Evolutionary conservation across 2,888 invertebrate species (phyloP), one percentile per base, ranked within the genome.

Genomic region (Scaptomyza cyrtandrae): DNA sequence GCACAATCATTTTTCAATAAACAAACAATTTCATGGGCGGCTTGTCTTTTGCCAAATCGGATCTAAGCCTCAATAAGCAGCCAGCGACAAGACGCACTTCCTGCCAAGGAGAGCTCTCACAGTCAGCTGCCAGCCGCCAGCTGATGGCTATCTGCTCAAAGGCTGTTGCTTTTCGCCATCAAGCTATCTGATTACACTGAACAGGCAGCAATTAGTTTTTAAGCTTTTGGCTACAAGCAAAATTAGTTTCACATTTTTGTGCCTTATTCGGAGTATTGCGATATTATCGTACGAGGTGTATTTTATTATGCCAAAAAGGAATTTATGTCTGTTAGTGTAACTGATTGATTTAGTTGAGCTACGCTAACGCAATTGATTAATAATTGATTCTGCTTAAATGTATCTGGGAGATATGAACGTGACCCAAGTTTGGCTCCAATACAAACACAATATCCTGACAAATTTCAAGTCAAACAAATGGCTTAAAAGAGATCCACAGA

Each of bases 21-120:
- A 88, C 86, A 86, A 86, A 88, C 86, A 86, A 86, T 86, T 86
- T 86, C 88, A 86, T 86, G 86, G 83, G 72, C 86, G 74, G 83
- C 84, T 88, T 85, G 88, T 80, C 88, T 82, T 75, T 75, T 72
- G 80, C 72, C 78, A 88, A 86, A 88, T 88, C 88, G 85, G 88
- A 86, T 84, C 88, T 86, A 86, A 86, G 88, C 88, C 86, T 83
- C 84, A 88, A 86, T 86, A 86, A 88, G 86, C 85, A 88, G 74
- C 52, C 76, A 84, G 85, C 86, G 88, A 88, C 86, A 88, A 83
- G 86, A 80, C 86, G 86, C 84, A 86, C 86, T 86, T 86, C 84
- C 86, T 76, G 62, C 53, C 33, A 2, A 10, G 19, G 24, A 16
- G 54, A 59, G 59, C 49, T 48, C 57, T 14, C n/a, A 37, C 37